Evolutionary conservation across 2,113 vertebrate species (phyloP), one percentile per base, ranked within the genome.

Genomic region (Caranx ignobilis): DNA sequence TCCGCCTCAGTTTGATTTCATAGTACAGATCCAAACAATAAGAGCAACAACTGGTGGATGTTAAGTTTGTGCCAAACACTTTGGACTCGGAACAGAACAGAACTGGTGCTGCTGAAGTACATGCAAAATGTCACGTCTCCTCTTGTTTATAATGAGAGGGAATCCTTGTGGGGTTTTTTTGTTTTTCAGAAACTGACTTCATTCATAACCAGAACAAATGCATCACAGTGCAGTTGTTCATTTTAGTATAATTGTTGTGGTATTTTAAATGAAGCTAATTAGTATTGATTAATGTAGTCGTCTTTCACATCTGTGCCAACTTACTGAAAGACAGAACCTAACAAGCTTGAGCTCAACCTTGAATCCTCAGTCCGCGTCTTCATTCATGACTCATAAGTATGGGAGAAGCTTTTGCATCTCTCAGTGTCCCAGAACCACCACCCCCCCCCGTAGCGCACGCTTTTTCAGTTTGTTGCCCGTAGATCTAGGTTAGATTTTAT

Each of bases 21-120:
- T 63, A 64, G 75, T 43, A n/a, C 43, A 43, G 5, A 19, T 64
- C 48, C 57, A 82, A 79, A 81, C 61, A 83, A 65, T 82, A 47
- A 78, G 63, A 31, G 62, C 68, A 89, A 81, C 67, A 50, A 81
- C 81, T 79, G 76, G 76, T 82, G 55, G 37, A 43, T 34, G 39
- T 82, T 77, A 54, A 31, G 47, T 19, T 54, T 73, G 45, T 57
- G 71, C 79, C 77, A 85, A 77, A 69, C 31, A 26, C 41, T 70
- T 67, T 54, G 62, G 54, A 41, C 37, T 34, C n/a, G 50, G 72
- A 83, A 76, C 43, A 34, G 63, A 68, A 5, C 47, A 3, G 37
- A 35, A 12, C 31, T 55, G 32, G 45, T 11, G 1, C 0, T 26
- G 43, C 43, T 80, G 0, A 35, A 55, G 48, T 18, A 72, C 77